phyloP scores from a whole-genome alignment of 2,888 invertebrate species.

The Gisinianus flammeolus region DNA sequence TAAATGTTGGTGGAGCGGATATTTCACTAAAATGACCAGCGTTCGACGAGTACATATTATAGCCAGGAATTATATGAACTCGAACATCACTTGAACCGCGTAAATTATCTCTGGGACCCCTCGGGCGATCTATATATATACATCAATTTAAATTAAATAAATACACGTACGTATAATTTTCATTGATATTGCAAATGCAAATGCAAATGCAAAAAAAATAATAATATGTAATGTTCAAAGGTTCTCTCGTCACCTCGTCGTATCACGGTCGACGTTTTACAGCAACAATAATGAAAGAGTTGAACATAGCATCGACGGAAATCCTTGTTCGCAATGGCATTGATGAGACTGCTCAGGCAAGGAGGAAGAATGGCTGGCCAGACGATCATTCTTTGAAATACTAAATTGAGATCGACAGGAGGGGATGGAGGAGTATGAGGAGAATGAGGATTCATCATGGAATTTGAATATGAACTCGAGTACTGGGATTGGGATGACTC shows the following conservation, averaged over 20 bases:
- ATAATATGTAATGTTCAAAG: too few species aligned
- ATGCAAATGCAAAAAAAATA: too few species aligned
- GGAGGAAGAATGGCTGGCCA: slow-evolving; percentile 58
- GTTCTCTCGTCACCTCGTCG: too few species aligned
- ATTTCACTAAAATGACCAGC: slow-evolving; percentile 53
- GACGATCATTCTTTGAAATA: slow-evolving; percentile 52
- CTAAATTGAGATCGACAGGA: slow-evolving; percentile 14
- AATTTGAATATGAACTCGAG: neutral
- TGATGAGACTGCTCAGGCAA: slow-evolving; percentile 53
- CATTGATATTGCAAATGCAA: too few species aligned
- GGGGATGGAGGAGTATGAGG: slow-evolving; percentile 20
- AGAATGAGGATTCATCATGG: neutral
- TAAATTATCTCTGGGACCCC: slow-evolving; percentile 65
- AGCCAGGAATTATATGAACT: slow-evolving; percentile 74
- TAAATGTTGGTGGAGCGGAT: slow-evolving; percentile 48
- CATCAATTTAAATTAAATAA: too few species aligned
- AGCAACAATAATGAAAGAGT: slow-evolving; percentile 75
- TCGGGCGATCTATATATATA: too few species aligned
- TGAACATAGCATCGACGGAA: slow-evolving; percentile 66
- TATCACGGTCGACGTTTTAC: too few species aligned
- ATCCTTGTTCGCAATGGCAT: slow-evolving; percentile 68
- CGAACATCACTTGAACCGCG: slow-evolving; percentile 63
- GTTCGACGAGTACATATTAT: slow-evolving; percentile 67
- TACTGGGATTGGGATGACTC: neutral
- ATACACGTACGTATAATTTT: too few species aligned